These are phyloP conservation scores for Tragelaphus oryx DNA, from an alignment of 2,797 vertebrate species.

Conservation along the genomic window DNA sequence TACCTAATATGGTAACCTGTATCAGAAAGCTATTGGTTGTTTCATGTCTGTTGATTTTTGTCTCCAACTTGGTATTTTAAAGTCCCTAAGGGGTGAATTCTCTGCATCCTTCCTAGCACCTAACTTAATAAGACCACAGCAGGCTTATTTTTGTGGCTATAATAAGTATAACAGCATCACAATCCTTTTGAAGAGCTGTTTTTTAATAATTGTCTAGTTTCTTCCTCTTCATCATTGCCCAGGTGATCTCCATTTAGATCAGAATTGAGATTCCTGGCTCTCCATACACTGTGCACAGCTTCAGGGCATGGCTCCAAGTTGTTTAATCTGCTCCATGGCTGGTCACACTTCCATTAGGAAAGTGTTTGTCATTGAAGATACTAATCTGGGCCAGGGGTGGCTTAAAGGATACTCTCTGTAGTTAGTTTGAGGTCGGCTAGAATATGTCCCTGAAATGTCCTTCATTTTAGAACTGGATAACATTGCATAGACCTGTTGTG, in stretches of 20 bases:
- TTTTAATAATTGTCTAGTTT: neutral
- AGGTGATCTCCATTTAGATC: neutral
- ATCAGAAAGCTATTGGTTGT: neutral
- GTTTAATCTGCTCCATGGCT: no score
- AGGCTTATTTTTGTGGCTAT: neutral
- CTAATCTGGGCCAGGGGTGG: neutral
- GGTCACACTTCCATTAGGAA: neutral
- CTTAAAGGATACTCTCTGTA: neutral
- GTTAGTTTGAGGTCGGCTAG: neutral
- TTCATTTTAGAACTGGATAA: neutral
- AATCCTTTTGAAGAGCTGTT: neutral
- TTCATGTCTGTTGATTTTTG: neutral
- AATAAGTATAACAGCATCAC: neutral
- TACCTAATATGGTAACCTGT: neutral
- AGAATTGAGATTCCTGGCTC: neutral
- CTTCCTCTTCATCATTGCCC: neutral
- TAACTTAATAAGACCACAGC: neutral
- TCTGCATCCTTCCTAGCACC: neutral
- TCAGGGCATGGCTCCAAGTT: neutral
- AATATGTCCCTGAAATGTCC: neutral
- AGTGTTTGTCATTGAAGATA: neutral
- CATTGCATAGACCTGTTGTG: accelerated
- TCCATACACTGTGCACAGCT: neutral
- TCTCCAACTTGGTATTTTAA: neutral
- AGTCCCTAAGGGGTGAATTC: neutral